Conservation (phyloP, 2,797 vertebrate species). For the Perodicticus potto region DNA sequence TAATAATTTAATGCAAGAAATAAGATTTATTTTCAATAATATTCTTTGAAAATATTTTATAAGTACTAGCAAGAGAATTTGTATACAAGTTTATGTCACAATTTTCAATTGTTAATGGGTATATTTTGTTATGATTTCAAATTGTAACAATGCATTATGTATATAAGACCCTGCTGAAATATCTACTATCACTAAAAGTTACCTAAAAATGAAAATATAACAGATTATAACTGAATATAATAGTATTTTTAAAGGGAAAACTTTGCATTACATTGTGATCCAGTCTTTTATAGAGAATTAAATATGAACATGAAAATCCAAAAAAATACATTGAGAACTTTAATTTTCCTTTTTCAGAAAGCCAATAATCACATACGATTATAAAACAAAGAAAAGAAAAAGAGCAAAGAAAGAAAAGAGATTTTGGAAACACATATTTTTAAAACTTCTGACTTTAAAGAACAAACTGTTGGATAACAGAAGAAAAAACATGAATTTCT, state of each 20-base stretch:
- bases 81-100: background rate
- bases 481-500: background rate
- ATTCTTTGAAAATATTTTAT: background rate
- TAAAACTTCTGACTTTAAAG: background rate
- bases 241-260: background rate
- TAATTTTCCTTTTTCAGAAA: background rate
- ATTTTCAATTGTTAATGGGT: background rate
- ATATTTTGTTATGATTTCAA: background rate
- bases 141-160: background rate
- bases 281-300: background rate
- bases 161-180: background rate
- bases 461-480: background rate
- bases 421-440: background rate
- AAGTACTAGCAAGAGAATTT: background rate
- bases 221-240: background rate
- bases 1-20: background rate
- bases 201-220: background rate
- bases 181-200: background rate
- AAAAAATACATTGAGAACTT: background rate
- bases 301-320: background rate
- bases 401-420: background rate
- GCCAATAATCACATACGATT: background rate
- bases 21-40: slow-evolving; percentile 33
- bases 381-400: background rate
- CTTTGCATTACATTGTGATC: background rate